A percentile compares a stretch with the other conserved stretches of the same genome.
Evolutionary conservation across 2,113 vertebrate species (phyloP).

Genomic region (Alligator sinensis): DNA sequence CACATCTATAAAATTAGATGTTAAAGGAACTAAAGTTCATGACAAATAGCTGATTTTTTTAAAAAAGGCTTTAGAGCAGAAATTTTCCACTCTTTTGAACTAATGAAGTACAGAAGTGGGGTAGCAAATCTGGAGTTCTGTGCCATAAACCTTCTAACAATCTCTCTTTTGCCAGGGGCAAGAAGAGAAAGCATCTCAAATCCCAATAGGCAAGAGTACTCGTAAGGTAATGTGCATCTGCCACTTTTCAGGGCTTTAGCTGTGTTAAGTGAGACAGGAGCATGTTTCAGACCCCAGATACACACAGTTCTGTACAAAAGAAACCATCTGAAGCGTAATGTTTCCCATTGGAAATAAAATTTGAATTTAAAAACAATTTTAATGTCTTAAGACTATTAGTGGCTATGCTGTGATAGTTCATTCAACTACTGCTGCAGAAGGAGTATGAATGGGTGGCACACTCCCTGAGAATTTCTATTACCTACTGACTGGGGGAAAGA

Average conservation of each 20-base stretch:
- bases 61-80: neutral
- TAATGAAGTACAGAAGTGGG: no score
- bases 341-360: no score
- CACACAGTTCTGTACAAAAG: no score
- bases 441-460: neutral
- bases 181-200: neutral
- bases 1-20: neutral
- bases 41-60: neutral
- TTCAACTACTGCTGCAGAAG: neutral
- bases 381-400: neutral
- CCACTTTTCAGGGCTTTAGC: no score
- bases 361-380: neutral
- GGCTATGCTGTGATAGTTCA: neutral
- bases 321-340: no score
- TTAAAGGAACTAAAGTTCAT: neutral
- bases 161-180: neutral
- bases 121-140: neutral
- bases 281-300: no score
- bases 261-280: neutral
- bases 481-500: neutral
- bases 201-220: no score
- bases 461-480: neutral
- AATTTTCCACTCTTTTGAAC: neutral
- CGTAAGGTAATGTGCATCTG: no score
- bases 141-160: neutral